Base-by-base conservation (phyloP, 2,113 vertebrate genomes). In the Sinocyclocheilus rhinocerous region DNA sequence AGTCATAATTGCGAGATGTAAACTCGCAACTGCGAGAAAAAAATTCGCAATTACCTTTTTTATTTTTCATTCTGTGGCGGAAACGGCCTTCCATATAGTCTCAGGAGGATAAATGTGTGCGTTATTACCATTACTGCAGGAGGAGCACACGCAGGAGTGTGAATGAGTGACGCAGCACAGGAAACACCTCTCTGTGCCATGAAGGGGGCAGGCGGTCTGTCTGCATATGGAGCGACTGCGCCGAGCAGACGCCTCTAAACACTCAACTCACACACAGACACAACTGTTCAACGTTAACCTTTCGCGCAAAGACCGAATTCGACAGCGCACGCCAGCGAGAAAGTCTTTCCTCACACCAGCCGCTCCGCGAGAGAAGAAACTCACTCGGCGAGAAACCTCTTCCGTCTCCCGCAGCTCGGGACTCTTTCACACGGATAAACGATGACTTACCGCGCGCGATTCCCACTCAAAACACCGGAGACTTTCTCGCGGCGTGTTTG, bases 321-420 rank as follows among this genome's bases (percentile, higher is more conserved):
- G 48, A 50, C 80, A 39, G 87, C 63, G n/a, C 59, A 82, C 26
- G 22, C 12, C 8, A 26, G 1, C 2, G 52, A 11, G 50, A 42
- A 36, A 55, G 67, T 57, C 22, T 18, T 59, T 73, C 50, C 39
- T 33, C 6, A 26, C 4, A 24, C 18, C 6, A 48, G 79, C 39
- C 20, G 72, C 65, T 57, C n/a, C n/a, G 29, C 83, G 73, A 83
- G 9, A 55, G 70, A 83, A 45, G 63, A 84, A 83, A 84, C 63
- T 80, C 76, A 55, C 63, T 91, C 91, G 75, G 24, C 45, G 76
- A 52, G 86, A 86, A 88, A 83, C 88, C 91, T 94, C 94, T 95
- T 95, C 93, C 94, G 93, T 93, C 90, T 93, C 85, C 70, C 70
- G 77, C 78, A 63, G 67, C 55, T 29, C 85, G 63, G 77, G 77